phyloP scores from a whole-genome alignment of 2,888 invertebrate species.

The Xanthia icteritia region DNA sequence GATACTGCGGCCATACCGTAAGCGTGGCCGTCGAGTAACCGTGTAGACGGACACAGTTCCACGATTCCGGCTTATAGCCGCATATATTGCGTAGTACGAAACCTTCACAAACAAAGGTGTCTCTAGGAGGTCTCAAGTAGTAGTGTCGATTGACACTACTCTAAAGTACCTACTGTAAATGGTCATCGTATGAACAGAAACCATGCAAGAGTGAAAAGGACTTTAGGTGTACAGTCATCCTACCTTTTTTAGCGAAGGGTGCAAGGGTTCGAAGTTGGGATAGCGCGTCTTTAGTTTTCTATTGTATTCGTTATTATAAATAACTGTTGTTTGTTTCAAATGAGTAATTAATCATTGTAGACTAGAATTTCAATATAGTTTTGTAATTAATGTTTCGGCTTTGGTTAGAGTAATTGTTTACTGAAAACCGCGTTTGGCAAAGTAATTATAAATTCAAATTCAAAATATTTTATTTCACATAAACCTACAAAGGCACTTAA shows the following conservation, averaged over 20 bases:
- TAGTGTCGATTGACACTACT: neutral
- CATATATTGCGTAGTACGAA: neutral
- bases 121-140: too few relatives aligned
- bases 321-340: neutral
- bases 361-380: neutral
- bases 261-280: neutral
- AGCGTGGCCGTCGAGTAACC: neutral
- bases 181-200: neutral
- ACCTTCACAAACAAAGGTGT: neutral
- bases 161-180: neutral
- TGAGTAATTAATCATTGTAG: neutral
- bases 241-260: neutral
- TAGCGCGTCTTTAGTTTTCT: neutral
- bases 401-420: constrained; percentile 5
- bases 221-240: too few relatives aligned
- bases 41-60: neutral
- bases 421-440: neutral
- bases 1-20: too few relatives aligned
- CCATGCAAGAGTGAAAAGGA: neutral
- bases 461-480: too few relatives aligned
- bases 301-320: neutral
- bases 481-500: too few relatives aligned
- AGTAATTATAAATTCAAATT: too few relatives aligned
- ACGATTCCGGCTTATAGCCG: neutral
- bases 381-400: constrained; percentile 4